Conservation (phyloP, 2,113 vertebrate genomes). For the Apodemus sylvaticus region DNA sequence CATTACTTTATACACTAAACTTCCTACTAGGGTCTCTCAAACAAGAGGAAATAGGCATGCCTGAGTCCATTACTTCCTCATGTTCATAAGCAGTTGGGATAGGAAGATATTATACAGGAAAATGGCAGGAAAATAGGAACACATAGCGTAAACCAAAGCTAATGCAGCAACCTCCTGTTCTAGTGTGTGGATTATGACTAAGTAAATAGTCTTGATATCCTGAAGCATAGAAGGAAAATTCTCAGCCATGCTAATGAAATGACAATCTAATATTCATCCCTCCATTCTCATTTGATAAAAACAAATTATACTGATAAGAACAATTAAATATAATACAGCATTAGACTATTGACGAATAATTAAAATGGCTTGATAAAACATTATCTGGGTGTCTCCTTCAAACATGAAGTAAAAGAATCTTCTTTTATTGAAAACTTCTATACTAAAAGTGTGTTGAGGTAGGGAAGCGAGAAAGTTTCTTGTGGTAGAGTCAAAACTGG, state of each 20-base stretch:
- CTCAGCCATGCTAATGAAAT: background rate
- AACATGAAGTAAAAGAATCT: background rate
- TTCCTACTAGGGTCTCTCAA: background rate
- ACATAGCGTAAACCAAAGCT: background rate
- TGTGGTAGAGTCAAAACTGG: background rate
- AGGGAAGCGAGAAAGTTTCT: background rate
- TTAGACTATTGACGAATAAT: background rate
- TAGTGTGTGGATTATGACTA: background rate
- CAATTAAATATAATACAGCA: background rate
- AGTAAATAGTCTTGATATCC: background rate
- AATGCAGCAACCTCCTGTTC: background rate
- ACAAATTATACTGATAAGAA: background rate
- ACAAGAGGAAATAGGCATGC: background rate
- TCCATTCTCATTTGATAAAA: background rate
- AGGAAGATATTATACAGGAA: background rate
- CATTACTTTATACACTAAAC: background rate
- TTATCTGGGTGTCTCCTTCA: background rate
- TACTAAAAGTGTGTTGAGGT: background rate
- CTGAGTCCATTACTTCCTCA: background rate
- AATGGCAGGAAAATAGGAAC: background rate
- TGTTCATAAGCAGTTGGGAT: slow-evolving; percentile 12
- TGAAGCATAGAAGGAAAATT: background rate
- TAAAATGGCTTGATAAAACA: background rate
- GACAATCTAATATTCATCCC: background rate
- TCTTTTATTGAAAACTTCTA: background rate